Evolutionary conservation across 2,888 invertebrate genomes (phyloP), one percentile per base, ranked within the genome.

Genomic region (Cephus runcator): DNA sequence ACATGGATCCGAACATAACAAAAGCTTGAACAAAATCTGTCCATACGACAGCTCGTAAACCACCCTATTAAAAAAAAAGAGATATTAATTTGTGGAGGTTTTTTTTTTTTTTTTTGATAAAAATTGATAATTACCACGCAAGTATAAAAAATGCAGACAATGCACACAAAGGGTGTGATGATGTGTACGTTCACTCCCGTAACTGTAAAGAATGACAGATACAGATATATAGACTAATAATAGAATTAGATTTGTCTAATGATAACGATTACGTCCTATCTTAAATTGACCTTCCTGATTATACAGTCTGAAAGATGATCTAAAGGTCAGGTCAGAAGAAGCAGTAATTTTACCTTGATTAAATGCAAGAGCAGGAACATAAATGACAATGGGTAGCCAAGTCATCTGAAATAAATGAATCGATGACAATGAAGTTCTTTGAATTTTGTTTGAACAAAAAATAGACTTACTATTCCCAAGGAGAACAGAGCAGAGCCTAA

Each of bases 111-210:
- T 23, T 56, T 3, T 15, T 3, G 0, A 9, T 23, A 73, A 31
- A 69, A 56, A 71, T 71, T 56, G n/a, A 31, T 79, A 93, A 95
- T 94, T 92, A 96, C 96, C 90, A 96, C 93, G 84, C 96, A 95
- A 1, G 97, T 97, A 88, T 97, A 97, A 90, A 97, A 96, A 88
- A 96, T 95, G 93, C 97, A 97, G 83, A 97, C 96, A 84, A 94
- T 91, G 89, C 97, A 97, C 3, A 97, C 96, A 69, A 96, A 94
- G 3, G 97, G 95, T 1, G 97, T 96, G 31, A 97, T 95, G 69
- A 96, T 92, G 90, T 97, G 96, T 69, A 97, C 94, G 85, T 96
- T 95, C 12, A 97, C 94, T 75, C 97, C 97, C 81, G 97, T 97
- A 34, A 97, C 97, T 96, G 92, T 83, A 94, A 93, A 1, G 4